Base-by-base conservation (phyloP, 2,113 vertebrate species). In the Carassius auratus region DNA sequence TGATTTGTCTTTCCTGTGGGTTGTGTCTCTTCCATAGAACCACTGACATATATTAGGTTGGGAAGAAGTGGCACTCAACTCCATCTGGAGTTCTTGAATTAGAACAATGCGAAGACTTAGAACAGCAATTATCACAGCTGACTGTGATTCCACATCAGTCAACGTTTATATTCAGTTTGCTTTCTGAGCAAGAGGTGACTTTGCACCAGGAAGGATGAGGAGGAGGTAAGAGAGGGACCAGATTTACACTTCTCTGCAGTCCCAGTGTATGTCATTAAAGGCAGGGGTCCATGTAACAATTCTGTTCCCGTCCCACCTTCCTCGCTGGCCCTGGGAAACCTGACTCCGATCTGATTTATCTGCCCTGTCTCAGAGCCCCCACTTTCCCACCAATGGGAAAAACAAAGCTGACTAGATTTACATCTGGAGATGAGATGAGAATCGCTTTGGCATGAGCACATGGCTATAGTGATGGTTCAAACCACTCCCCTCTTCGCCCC, bases 261-360 rank as follows among this genome's bases (percentile, higher is more conserved):
- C 91, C 92, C 92, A 93, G 81, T 92, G 92, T 92, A 92, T 93
- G 91, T 93, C 91, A 92, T 93, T 94, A 94, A 94, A 93, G 88
- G 87, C 89, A 90, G 89, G 90, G 90, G 90, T 90, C 74, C 76
- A 85, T 76, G 87, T 90, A 89, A 90, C 91, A 89, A 89, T 90
- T 92, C 89, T 85, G 88, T 90, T 87, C 92, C 88, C 85, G 86
- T 92, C 91, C 90, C 89, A 88, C 88, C 92, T 92, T 92, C 92
- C 92, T 82, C 42, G 93, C 92, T 90, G 85, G 89, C 90, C 87
- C 77, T 88, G 89, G 88, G 83, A 77, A 82, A 90, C 84, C 88
- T 89, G 85, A 71, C 91, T 90, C 89, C 89, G 48, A 36, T 4
- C 80, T 92, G 93, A 94, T 94, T 94, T 94, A 94, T 93, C 90